A percentile compares a stretch with the other conserved stretches of the same genome.
phyloP scores from a whole-genome alignment of 2,888 invertebrate genomes.

The Drosophila paramelanica region DNA sequence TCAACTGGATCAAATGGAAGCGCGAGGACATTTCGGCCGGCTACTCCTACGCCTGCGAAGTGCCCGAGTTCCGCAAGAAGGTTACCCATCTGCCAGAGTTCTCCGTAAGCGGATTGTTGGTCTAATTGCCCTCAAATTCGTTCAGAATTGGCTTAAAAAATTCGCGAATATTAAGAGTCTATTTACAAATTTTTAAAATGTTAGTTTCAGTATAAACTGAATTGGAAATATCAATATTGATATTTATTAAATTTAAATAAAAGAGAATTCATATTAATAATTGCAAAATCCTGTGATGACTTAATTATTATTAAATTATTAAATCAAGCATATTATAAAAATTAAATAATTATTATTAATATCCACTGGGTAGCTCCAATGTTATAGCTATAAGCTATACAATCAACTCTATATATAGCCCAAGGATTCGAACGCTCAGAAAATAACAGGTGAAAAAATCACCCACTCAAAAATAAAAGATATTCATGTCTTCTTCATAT shows the following conservation, averaged over 20 bases:
- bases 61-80: constrained; percentile 72
- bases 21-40: constrained; percentile 72
- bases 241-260: not conserved
- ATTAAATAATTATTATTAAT: too few relatives aligned
- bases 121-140: constrained; percentile 28
- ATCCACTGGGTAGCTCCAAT: too few relatives aligned
- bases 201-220: not conserved
- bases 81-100: constrained; percentile 73
- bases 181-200: too few relatives aligned
- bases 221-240: not conserved
- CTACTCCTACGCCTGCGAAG: constrained; percentile 82
- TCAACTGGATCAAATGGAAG: constrained; percentile 85
- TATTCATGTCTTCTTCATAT: too few relatives aligned
- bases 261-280: not conserved
- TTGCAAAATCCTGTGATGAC: not conserved
- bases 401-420: too few relatives aligned
- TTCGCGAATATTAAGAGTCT: not conserved
- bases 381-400: too few relatives aligned
- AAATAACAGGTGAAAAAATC: too few relatives aligned
- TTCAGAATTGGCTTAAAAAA: constrained; percentile 6
- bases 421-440: too few relatives aligned
- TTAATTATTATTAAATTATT: too few relatives aligned
- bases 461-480: too few relatives aligned
- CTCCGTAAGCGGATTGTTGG: constrained; percentile 65
- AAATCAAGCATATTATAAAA: too few relatives aligned